Evolutionary conservation across 2,888 invertebrate species (phyloP), one percentile per base, ranked within the genome.

Genomic region (Amphiduros pacificus): DNA sequence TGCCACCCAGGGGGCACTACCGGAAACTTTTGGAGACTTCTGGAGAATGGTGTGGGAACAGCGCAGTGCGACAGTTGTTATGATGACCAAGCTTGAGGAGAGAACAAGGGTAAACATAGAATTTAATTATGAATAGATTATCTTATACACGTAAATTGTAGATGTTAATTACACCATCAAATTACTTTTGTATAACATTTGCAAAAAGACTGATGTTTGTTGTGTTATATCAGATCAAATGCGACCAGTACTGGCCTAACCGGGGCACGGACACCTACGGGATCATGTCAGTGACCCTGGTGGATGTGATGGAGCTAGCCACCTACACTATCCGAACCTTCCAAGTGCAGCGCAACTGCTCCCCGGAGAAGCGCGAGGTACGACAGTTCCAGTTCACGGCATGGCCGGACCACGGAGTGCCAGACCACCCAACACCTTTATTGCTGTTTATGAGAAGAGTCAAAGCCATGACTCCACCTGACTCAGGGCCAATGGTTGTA

Each of bases 31-130:
- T 75, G 90, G 90, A 3, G 99, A 99, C 84, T 99, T 99, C 84
- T 99, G 99, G 99, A 87, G 98, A 67, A 98, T 98, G 98, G 93
- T 96, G 74, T 99, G 99, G 99, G 98, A 99, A 83, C 88, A 97
- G 65, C 88, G 93, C 71, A 91, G 93, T 3, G 89, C 91, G 14
- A 95, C 94, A 0, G 93, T 99, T 72, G 98, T 99, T 1, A 99
- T 99, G 99, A 95, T 99, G 94, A 99, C 99, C 0, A 93, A 95
- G 74, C 85, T 99, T 64, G 99, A 99, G 83, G 99, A 99, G 79
- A 87, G 98, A 58, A 94, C 95, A 1, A 87, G 98, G 74, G 94
- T 79, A 60, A 50, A 74, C n/a, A n/a, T n/a, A n/a, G n/a, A n/a
- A n/a, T n/a, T n/a, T n/a, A n/a, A n/a, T n/a, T n/a, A n/a, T n/a